Base-by-base conservation (phyloP, 1,140 invertebrate genomes). In the Diorhabda sublineata region DNA sequence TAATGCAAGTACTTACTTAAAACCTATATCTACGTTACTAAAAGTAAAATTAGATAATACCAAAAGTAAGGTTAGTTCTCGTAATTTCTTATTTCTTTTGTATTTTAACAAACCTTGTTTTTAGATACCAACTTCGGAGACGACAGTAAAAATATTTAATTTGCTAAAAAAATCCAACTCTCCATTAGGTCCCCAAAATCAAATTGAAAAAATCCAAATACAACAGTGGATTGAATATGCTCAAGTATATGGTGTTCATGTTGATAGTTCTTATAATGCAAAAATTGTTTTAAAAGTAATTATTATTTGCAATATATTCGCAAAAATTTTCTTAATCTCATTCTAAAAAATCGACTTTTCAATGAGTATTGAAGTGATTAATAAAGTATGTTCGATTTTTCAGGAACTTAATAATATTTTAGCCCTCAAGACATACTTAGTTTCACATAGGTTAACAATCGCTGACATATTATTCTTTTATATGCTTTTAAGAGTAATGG, bases 401-500 rank as follows among this genome's bases (percentile, higher is more conserved):
- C 45, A 84, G 78, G 86, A 88, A 76, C 75, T 88, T 4, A 87
- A 88, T 77, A 72, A 71, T 4, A 76, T 81, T 2, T 82, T 89
- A 9, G 74, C 77, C 61, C 77, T 76, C 60, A 84, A 82, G 69
- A 83, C 87, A 2, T 89, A 86, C 69, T 79, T 89, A 45, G 83
- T 85, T 26, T 84, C 86, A 2, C 82, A 84, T 61, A 81, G 76
- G n/a, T 80, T 84, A 65, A 87, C 87, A 0, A 79, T 89, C 44
- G 87, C 86, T 5, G 87, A 89, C 75, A 73, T 87, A 58, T 82
- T 83, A 3, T 71, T 88, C 3, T 89, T 87, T 74, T 87, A 87
- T 76, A 75, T 82, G 56, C 75, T 89, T 59, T 78, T 84, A 73
- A 79, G 83, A 70, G 79, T 84, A 61, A 83, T 89, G 85, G 87